A percentile compares a stretch with the other conserved stretches of the same genome.
Conservation (phyloP, 2,888 invertebrate genomes). For the Allolobophora icterica region DNA sequence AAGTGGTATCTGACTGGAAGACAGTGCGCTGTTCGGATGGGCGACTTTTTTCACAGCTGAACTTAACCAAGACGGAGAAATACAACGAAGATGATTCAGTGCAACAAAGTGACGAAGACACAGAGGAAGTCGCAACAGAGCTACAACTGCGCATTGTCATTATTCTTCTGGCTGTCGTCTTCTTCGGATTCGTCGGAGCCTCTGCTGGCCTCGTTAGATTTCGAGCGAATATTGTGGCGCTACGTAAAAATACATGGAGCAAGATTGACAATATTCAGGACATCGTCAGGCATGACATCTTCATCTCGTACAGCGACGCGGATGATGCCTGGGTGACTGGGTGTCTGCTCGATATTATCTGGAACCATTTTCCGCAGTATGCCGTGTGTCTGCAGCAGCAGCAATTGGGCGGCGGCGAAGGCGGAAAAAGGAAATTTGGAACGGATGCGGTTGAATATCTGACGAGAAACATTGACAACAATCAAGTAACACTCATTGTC, state of each 20-base stretch:
- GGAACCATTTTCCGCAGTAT: conserved; percentile 33
- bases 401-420: not conserved
- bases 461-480: not conserved
- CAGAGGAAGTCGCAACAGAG: too few species aligned
- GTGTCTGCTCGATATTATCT: conserved; percentile 35
- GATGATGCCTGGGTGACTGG: conserved; percentile 39
- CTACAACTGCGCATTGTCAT: not conserved
- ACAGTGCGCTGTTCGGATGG: conserved; percentile 28
- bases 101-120: too few species aligned
- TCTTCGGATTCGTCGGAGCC: conserved; percentile 18
- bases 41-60: not conserved
- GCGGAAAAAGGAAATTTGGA: not conserved
- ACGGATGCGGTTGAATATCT: not conserved
- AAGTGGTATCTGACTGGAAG: not conserved
- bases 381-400: conserved; percentile 24
- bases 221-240: not conserved
- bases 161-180: not conserved
- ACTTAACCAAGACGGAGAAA: not conserved
- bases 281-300: conserved; percentile 31
- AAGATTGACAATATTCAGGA: not conserved
- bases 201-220: not conserved
- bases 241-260: not conserved
- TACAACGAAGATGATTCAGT: too few species aligned
- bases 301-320: conserved; percentile 37
- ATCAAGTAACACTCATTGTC: conserved; percentile 33